phyloP scores from a whole-genome alignment of 2,113 vertebrate genomes.

The Nothobranchius kuhntae region DNA sequence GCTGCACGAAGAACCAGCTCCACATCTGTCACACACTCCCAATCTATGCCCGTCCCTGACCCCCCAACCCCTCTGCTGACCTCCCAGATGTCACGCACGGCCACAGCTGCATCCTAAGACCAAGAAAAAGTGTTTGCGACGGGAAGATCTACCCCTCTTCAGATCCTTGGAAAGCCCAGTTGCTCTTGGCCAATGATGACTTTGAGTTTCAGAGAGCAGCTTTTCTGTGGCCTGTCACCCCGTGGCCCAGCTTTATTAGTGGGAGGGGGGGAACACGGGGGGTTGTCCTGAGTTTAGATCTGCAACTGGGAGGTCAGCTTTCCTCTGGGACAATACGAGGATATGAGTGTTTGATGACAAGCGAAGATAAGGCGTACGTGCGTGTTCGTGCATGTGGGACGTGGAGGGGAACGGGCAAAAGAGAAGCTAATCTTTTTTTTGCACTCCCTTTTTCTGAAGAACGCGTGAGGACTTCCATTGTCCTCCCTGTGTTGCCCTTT shows the following conservation, averaged over 20 bases:
- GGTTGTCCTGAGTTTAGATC: slow-evolving; percentile 52
- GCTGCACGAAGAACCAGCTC: slow-evolving; percentile 18
- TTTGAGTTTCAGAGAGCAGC: slow-evolving; percentile 25
- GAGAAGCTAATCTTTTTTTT: slow-evolving; percentile 15
- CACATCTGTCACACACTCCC: slow-evolving; percentile 51
- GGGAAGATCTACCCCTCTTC: slow-evolving; percentile 12
- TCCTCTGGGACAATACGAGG: slow-evolving; percentile 80
- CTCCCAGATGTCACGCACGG: slow-evolving; percentile 41
- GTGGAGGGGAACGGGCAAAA: slow-evolving; percentile 17
- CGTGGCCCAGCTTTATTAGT: slow-evolving; percentile 23
- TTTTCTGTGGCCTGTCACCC: slow-evolving; percentile 33
- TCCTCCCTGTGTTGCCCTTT: not conserved
- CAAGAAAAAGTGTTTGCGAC: slow-evolving; percentile 19
- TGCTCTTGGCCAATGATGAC: slow-evolving; percentile 2
- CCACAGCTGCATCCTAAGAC: slow-evolving; percentile 69
- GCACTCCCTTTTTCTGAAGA: slow-evolving; percentile 12
- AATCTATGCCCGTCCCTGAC: slow-evolving; percentile 44
- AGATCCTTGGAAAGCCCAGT: slow-evolving; percentile 14
- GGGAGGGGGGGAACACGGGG: slow-evolving; percentile 26
- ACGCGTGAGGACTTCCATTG: too few species aligned
- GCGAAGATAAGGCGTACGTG: slow-evolving; percentile 60
- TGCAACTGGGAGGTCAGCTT: slow-evolving; percentile 72
- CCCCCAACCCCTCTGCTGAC: slow-evolving; percentile 29
- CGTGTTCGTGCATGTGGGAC: slow-evolving; percentile 23
- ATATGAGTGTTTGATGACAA: slow-evolving; percentile 81